Percentiles rank a stretch among this genome's conserved stretches.
Conservation (phyloP, 2,113 vertebrate genomes). For the Paramisgurnus dabryanus region DNA sequence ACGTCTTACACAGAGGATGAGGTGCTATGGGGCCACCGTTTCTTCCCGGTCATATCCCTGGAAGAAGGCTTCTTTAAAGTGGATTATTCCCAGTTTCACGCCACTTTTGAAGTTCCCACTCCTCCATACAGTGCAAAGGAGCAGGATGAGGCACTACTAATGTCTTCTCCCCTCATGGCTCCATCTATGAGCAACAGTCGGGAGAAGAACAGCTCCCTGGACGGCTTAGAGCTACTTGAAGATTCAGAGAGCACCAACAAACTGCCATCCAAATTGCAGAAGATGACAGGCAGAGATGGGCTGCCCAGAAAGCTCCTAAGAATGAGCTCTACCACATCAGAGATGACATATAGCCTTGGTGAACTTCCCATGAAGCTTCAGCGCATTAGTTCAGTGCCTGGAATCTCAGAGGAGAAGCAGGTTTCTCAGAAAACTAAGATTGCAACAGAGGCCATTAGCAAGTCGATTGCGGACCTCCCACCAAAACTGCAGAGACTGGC, state of each 20-base stretch:
- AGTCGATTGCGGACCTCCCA: constrained; percentile 95
- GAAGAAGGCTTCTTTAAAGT: constrained; percentile 99
- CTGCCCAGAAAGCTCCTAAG: constrained; percentile 94
- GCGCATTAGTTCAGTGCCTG: constrained; percentile 97
- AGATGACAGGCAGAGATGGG: constrained; percentile 95
- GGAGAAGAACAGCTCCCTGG: constrained; percentile 90
- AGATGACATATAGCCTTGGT: constrained; percentile 97
- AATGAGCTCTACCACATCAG: constrained; percentile 98
- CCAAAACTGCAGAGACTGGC: constrained; percentile 96
- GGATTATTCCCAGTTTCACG: constrained; percentile 99
- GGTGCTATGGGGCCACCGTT: constrained; percentile 98
- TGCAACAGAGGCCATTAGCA: constrained; percentile 90
- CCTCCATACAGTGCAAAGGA: constrained; percentile 97
- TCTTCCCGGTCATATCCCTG: constrained; percentile 96
- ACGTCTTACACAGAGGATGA: constrained; percentile 98
- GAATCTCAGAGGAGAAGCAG: constrained; percentile 92
- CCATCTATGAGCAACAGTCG: constrained; percentile 93
- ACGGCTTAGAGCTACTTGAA: constrained; percentile 91
- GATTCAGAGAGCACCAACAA: constrained; percentile 85
- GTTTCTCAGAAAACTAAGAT: constrained; percentile 86
- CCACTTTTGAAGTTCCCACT: constrained; percentile 95
- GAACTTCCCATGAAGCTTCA: constrained; percentile 98
- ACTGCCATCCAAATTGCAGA: constrained; percentile 94
- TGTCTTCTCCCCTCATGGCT: constrained; percentile 95
- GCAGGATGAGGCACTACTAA: constrained; percentile 93